phyloP scores from a whole-genome alignment of 2,797 vertebrate genomes.

The Choloepus didactylus region DNA sequence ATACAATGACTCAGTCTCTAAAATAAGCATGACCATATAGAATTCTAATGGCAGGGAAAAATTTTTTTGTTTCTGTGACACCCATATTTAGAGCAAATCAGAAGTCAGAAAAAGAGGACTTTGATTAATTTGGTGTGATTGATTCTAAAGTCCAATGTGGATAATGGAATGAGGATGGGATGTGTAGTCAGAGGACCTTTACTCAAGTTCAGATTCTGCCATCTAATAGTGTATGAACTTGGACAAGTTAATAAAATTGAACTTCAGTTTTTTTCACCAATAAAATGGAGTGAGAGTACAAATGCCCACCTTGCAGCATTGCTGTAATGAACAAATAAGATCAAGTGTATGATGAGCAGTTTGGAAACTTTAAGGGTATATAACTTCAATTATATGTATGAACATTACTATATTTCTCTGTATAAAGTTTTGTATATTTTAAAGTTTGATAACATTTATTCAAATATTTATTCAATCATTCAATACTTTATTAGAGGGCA shows the following conservation, averaged over 20 bases:
- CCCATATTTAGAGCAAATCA: not conserved
- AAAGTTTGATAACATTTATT: slow-evolving; percentile 2
- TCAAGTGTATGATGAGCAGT: not conserved
- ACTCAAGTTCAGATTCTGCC: slow-evolving; percentile 14
- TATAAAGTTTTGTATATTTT: slow-evolving; percentile 14
- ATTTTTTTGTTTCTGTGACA: slow-evolving; percentile 13
- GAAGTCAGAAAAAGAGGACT: not conserved
- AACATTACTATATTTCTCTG: not conserved
- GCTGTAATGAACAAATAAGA: not conserved
- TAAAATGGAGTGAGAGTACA: not conserved
- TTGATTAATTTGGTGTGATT: not conserved
- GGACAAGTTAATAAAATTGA: not conserved
- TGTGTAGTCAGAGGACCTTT: not conserved
- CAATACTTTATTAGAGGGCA: not conserved
- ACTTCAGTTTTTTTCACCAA: not conserved
- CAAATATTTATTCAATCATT: slow-evolving; percentile 3
- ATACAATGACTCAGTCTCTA: slow-evolving; percentile 6
- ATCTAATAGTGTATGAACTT: not conserved
- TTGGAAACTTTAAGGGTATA: not conserved
- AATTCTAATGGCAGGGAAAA: not conserved
- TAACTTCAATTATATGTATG: not conserved
- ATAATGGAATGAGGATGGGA: not conserved
- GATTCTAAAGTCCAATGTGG: not conserved
- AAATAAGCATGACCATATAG: not conserved
- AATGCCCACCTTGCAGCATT: not conserved